Evolutionary conservation across 2,888 invertebrate genomes (phyloP).

Genomic region (Plemyria rubiginata): DNA sequence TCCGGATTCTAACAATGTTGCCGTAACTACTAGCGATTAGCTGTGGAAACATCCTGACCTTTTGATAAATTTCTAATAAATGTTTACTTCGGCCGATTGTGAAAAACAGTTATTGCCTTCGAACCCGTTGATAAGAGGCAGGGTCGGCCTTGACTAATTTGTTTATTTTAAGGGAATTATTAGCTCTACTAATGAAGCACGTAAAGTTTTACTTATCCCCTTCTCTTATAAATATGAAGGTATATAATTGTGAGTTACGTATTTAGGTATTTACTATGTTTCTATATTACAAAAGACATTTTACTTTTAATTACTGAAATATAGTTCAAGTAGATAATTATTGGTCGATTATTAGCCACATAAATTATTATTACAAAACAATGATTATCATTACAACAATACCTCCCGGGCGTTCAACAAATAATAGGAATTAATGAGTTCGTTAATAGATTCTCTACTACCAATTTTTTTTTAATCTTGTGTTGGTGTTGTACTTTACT

Average conservation of each 20-base stretch:
- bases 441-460: slow-evolving; percentile 22
- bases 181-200: background rate
- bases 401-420: slow-evolving; percentile 6
- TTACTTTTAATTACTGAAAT: no score
- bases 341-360: no score
- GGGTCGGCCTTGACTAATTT: slow-evolving; percentile 11
- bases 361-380: no score
- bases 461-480: slow-evolving; percentile 20
- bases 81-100: slow-evolving; percentile 24
- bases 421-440: slow-evolving; percentile 34
- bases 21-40: slow-evolving; percentile 17
- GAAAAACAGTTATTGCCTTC: slow-evolving; percentile 29
- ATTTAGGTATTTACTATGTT: no score
- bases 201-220: background rate
- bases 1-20: slow-evolving; percentile 47
- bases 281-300: no score
- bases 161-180: background rate
- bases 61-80: slow-evolving; percentile 42
- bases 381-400: slow-evolving; percentile 13
- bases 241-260: no score
- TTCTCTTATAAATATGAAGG: background rate
- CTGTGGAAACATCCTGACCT: slow-evolving; percentile 40
- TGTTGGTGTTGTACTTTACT: slow-evolving; percentile 33
- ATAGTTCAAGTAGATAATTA: no score
- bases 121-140: slow-evolving; percentile 28